Conservation (phyloP, 2,113 vertebrate species). For the Acrocephalus arundinaceus region DNA sequence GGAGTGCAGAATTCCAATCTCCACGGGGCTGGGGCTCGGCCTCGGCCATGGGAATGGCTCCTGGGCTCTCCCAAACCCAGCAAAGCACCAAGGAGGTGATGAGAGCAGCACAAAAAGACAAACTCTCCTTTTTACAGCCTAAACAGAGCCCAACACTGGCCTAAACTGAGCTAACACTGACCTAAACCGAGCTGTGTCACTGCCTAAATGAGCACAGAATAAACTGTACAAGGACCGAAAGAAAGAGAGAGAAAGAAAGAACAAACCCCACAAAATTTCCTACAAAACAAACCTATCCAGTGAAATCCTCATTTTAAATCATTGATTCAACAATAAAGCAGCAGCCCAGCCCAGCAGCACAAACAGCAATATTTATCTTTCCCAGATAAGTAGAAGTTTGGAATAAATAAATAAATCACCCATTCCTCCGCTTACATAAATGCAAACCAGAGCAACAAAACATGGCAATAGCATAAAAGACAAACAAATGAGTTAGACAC, state of each 20-base stretch:
- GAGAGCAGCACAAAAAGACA: neutral
- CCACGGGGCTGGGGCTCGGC: neutral
- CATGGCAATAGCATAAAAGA: neutral
- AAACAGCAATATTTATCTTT: constrained; percentile 56
- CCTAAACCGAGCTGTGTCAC: neutral
- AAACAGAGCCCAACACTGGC: neutral
- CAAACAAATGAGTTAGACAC: constrained; percentile 49
- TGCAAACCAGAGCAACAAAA: constrained; percentile 24
- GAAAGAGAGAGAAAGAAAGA: neutral
- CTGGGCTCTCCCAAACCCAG: neutral
- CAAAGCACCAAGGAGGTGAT: fast-evolving
- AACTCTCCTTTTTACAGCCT: neutral
- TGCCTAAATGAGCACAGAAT: neutral
- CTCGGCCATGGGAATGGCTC: neutral
- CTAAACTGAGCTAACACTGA: neutral
- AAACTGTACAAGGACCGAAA: neutral
- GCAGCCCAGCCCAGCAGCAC: constrained; percentile 57
- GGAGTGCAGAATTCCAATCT: constrained; percentile 3
- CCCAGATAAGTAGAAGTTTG: constrained; percentile 52
- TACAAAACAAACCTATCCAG: neutral
- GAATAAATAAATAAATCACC: constrained; percentile 58
- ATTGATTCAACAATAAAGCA: constrained; percentile 58
- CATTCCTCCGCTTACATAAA: constrained; percentile 25
- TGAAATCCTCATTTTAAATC: constrained; percentile 41
- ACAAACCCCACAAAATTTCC: neutral